Evolutionary conservation across 1,140 invertebrate genomes (phyloP).

Genomic region (Aphidius gifuensis): DNA sequence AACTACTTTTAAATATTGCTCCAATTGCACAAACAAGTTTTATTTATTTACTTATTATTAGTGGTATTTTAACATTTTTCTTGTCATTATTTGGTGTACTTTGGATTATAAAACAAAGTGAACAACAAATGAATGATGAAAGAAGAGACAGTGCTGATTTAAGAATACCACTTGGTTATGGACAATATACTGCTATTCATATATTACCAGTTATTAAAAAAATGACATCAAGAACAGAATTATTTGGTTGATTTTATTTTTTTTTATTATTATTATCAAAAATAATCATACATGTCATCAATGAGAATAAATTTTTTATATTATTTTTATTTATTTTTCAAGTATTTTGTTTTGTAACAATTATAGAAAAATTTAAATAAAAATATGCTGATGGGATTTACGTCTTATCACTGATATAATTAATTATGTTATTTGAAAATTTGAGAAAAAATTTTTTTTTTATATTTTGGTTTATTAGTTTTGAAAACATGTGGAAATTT

Average conservation of each 20-base stretch:
- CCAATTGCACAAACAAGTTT: constrained; percentile 37
- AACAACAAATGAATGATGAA: constrained; percentile 25
- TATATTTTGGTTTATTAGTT: too few relatives aligned
- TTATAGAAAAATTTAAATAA: too few relatives aligned
- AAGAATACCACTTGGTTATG: constrained; percentile 47
- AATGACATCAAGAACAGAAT: constrained; percentile 45
- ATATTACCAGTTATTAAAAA: constrained; percentile 49
- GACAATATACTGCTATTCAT: constrained; percentile 46
- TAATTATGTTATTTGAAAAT: too few relatives aligned
- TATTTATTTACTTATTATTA: constrained; percentile 37
- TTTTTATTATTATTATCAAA: too few relatives aligned
- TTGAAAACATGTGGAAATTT: too few relatives aligned
- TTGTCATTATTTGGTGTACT: constrained; percentile 37
- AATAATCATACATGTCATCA: too few relatives aligned
- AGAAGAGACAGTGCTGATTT: constrained; percentile 44
- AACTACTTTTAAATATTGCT: constrained; percentile 28
- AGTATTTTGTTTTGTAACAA: too few relatives aligned
- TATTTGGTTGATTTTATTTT: constrained; percentile 36
- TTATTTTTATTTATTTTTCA: too few relatives aligned
- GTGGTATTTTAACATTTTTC: constrained; percentile 31
- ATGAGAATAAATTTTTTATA: too few relatives aligned
- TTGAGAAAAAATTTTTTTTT: too few relatives aligned
- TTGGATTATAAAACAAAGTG: constrained; percentile 41
- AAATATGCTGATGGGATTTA: too few relatives aligned
- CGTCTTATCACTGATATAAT: too few relatives aligned